Percentiles rank a stretch among this genome's conserved stretches.
phyloP scores from a whole-genome alignment of 2,888 invertebrate species.

The Pterostichus madidus region DNA sequence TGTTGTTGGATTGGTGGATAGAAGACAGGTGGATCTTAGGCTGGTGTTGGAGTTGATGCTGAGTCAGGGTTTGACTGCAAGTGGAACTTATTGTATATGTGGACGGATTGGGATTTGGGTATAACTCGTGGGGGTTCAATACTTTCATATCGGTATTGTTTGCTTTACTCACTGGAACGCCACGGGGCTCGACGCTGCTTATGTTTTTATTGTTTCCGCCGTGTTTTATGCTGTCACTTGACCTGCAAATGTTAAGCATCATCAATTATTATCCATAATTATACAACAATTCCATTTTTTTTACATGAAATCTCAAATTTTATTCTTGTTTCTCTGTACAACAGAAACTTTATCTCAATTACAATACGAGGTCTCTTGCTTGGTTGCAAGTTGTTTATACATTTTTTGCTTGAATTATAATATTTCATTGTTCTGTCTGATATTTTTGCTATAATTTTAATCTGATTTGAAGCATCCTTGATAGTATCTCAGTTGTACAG shows the following conservation, averaged over 20 bases:
- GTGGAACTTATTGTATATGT: slow-evolving; percentile 3
- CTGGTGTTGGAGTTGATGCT: slow-evolving; percentile 47
- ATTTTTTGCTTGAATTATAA: no score
- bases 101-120: slow-evolving; percentile 69
- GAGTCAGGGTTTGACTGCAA: slow-evolving; percentile 67
- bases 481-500: no score
- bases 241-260: slow-evolving; percentile 74
- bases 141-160: slow-evolving; percentile 71
- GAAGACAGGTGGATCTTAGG: slow-evolving; percentile 68
- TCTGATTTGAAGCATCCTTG: no score
- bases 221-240: slow-evolving; percentile 81
- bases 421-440: no score
- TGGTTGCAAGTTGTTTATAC: no score
- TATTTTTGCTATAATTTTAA: no score
- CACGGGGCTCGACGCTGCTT: slow-evolving; percentile 68
- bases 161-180: slow-evolving; percentile 71
- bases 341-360: no score
- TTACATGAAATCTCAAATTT: no score
- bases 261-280: not conserved
- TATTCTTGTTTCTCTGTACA: no score
- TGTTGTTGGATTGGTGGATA: slow-evolving; percentile 60
- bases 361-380: no score
- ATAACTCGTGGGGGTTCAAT: slow-evolving; percentile 71
- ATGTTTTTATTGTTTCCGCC: slow-evolving; percentile 69
- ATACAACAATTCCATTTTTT: no score